Conservation (phyloP, 37 sponge, comb jelly and placozoan species). For the Amphimedon queenslandica region DNA sequence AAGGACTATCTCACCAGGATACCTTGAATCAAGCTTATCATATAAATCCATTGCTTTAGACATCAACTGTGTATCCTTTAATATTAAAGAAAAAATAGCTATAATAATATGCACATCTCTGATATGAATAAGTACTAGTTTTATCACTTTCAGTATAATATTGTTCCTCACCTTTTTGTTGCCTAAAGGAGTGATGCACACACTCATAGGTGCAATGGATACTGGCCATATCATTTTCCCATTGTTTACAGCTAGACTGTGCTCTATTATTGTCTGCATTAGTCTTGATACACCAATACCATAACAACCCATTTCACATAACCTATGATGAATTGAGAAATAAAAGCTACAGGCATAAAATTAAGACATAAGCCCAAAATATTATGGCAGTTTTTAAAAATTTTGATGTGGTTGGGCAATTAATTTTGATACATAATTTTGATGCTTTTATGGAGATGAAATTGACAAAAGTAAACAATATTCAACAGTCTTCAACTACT, state of each 20-base stretch:
- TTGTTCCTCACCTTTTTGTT: constrained; percentile 7
- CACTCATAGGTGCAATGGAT: constrained; percentile 50
- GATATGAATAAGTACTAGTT: constrained; percentile 6
- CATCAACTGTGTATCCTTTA: too few species aligned
- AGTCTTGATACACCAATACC: constrained; percentile 77
- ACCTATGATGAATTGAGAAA: too few species aligned
- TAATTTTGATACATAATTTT: too few species aligned
- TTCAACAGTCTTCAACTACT: too few species aligned
- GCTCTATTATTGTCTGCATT: constrained; percentile 56
- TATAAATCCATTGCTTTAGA: constrained; percentile 25
- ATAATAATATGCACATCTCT: constrained; percentile 3
- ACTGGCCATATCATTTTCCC: constrained; percentile 53
- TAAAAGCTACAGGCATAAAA: too few species aligned
- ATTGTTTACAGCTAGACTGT: background rate
- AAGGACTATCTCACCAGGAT: constrained; percentile 44
- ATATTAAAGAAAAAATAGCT: too few species aligned
- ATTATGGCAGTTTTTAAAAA: too few species aligned
- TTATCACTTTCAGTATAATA: too few species aligned
- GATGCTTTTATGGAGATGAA: too few species aligned
- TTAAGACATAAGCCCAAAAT: too few species aligned
- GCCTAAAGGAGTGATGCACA: constrained; percentile 50
- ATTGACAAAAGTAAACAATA: too few species aligned
- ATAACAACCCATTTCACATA: constrained; percentile 79
- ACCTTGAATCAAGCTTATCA: constrained; percentile 7
- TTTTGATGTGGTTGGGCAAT: too few species aligned